Evolutionary conservation across 53 echinoderm and acorn worm species (phyloP).

Genomic region (Antedon mediterranea): DNA sequence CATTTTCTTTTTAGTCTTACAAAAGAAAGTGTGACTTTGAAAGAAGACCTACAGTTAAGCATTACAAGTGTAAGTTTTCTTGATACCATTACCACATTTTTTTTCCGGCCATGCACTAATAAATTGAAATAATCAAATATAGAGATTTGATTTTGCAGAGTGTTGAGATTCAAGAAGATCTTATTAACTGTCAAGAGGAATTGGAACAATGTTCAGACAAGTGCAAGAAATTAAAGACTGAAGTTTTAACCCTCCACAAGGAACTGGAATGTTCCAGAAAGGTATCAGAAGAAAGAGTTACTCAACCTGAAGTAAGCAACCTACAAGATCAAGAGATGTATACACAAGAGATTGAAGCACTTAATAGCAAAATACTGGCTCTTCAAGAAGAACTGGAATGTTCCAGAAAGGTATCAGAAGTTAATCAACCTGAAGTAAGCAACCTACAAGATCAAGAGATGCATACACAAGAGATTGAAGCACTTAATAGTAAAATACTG

Average conservation of each 20-base stretch:
- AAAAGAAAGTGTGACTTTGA: not conserved
- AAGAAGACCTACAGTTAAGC: conserved; percentile 14
- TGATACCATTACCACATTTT: too few species aligned
- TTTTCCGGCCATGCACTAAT: too few species aligned
- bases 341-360: not conserved
- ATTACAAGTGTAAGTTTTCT: conserved; percentile 18
- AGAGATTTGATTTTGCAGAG: not conserved
- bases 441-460: not conserved
- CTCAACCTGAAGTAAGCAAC: not conserved
- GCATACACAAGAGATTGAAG: not conserved
- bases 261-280: not conserved
- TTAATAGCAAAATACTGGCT: not conserved
- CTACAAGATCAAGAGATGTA: not conserved
- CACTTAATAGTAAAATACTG: not conserved
- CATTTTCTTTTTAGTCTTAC: conserved; percentile 7
- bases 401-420: not conserved
- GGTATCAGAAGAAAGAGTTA: not conserved
- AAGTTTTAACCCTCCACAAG: not conserved
- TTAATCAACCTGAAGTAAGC: not conserved
- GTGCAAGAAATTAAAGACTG: not conserved
- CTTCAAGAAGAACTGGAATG: not conserved
- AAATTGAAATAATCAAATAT: not conserved
- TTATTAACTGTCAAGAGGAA: not conserved
- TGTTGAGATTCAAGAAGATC: not conserved
- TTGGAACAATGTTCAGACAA: not conserved